phyloP scores from a whole-genome alignment of 2,113 vertebrate species.

The Oreochromis niloticus region DNA sequence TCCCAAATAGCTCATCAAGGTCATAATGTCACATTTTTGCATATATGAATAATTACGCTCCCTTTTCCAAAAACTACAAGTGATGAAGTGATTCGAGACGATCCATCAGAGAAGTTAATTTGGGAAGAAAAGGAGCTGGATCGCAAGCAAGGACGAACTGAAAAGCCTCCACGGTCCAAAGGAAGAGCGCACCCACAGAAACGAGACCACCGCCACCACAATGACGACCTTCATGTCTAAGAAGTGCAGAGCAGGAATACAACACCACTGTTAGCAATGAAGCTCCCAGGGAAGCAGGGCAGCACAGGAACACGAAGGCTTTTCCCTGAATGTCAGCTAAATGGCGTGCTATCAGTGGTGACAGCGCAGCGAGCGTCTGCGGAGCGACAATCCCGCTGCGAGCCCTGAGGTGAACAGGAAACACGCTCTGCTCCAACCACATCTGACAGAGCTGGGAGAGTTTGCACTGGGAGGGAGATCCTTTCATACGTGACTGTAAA shows the following conservation, averaged over 20 bases:
- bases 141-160: accelerated
- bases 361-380: neutral
- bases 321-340: neutral
- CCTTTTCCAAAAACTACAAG: neutral
- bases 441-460: neutral
- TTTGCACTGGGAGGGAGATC: neutral
- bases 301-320: neutral
- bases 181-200: neutral
- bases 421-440: neutral
- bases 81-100: neutral
- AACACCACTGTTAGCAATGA: neutral
- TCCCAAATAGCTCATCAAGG: neutral
- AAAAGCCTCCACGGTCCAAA: neutral
- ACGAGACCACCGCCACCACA: neutral
- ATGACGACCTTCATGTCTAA: neutral
- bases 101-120: accelerated
- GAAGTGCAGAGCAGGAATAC: neutral
- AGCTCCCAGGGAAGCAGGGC: neutral
- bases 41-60: neutral
- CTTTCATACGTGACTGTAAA: neutral
- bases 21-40: neutral
- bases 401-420: neutral
- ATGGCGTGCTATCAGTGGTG: neutral
- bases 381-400: neutral
- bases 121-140: neutral